Conservation (phyloP, 2,113 vertebrate genomes). For the Indicator indicator region DNA sequence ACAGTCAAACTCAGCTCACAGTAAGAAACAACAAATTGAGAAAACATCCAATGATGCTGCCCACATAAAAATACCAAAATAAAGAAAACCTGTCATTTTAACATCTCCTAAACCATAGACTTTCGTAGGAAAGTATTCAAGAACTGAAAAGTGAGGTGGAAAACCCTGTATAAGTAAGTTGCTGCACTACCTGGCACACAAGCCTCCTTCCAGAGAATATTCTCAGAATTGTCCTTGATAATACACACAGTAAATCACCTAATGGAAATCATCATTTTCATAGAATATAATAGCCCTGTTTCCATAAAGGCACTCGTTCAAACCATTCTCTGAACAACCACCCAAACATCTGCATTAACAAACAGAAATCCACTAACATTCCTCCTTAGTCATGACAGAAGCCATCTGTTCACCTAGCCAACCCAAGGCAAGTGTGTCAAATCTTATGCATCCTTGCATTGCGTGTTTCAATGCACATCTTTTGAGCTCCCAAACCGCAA, state of each 20-base stretch:
- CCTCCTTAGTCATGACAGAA: not conserved
- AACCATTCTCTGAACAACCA: not conserved
- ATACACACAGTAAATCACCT: not conserved
- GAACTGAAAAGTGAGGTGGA: not conserved
- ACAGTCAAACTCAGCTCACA: not conserved
- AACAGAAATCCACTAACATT: not conserved
- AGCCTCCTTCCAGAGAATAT: not conserved
- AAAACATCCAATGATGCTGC: not conserved
- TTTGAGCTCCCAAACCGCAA: not conserved
- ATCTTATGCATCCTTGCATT: not conserved
- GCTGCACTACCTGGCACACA: not conserved
- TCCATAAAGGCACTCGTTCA: not conserved
- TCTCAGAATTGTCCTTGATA: not conserved
- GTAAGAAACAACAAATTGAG: not conserved
- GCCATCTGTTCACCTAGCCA: slow-evolving; percentile 15
- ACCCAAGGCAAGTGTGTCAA: not conserved
- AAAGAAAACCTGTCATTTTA: not conserved
- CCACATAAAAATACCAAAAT: not conserved
- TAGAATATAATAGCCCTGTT: not conserved
- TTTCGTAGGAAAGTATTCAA: not conserved
- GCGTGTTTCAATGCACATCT: not conserved
- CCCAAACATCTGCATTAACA: slow-evolving; percentile 10
- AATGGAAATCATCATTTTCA: not conserved
- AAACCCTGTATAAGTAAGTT: not conserved
- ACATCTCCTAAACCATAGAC: not conserved